Evolutionary conservation across 1,140 invertebrate genomes (phyloP), one percentile per base, ranked within the genome.

Genomic region (Drosophila kurseongensis): DNA sequence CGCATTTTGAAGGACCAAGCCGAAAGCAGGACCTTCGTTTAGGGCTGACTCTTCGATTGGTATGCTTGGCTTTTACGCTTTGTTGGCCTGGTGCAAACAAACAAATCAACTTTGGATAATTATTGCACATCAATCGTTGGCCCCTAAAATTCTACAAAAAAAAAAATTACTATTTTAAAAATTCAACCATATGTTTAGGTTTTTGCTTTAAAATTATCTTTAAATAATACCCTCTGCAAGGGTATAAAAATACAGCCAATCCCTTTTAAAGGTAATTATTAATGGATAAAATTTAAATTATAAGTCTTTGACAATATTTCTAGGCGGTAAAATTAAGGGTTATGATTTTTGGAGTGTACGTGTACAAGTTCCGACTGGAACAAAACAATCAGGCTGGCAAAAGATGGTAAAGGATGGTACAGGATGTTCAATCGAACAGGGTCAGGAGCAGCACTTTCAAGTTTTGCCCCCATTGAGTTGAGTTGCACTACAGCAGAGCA

Each of bases 81-180:
- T 86, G 82, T 74, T 77, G 79, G 84, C 45, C 76, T 75, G 61
- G 75, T 88, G 78, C 84, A 91, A 91, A 84, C 89, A 91, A 91
- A 91, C 83, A 91, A 90, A 91, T 88, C 88, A 91, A 91, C 88
- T 91, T 91, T 88, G 83, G 89, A 91, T 91, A 91, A 91, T 88
- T 88, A 91, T 90, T 90, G 88, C 78, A 88, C 80, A 91, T 91
- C 89, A 89, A 84, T 91, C 83, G 80, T 80, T 56, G 61, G 61
- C 67, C 54, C 35, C 60, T 29, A 23, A 50, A n/a, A 27, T 27
- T 45, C 35, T 16, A 14, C 65, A 65, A 55, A 27, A 9, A 4
- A 14, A 38, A 0, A 32, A 9, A 18, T 0, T 5, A 4, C 0
- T 0, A 2, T 5, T 23, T 23, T 23, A 4, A 4, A 23, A 23